Evolutionary conservation across 2,113 vertebrate genomes (phyloP).

Genomic region (Chitala chitala): DNA sequence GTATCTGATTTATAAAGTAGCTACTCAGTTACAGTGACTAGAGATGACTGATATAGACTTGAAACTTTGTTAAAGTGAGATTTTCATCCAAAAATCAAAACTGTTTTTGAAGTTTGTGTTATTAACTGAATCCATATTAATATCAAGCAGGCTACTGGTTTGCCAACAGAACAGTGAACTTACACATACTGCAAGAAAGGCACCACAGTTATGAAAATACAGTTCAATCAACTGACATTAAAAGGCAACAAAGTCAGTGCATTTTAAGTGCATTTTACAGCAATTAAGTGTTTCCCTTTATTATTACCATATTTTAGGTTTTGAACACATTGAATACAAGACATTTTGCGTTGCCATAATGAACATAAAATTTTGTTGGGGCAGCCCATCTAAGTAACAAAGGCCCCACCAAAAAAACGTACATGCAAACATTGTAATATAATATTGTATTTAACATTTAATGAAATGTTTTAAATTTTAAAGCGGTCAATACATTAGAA

Average conservation of each 20-base stretch:
- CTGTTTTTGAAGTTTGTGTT: background rate
- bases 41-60: background rate
- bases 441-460: background rate
- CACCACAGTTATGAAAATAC: background rate
- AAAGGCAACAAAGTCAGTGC: background rate
- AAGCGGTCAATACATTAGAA: too few species aligned
- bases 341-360: background rate
- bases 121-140: constrained; percentile 8
- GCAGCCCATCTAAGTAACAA: background rate
- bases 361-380: constrained; percentile 8
- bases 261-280: background rate
- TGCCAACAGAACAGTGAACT: background rate
- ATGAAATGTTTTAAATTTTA: too few species aligned
- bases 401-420: background rate
- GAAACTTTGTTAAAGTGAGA: background rate
- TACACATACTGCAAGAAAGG: background rate
- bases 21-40: background rate
- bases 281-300: background rate
- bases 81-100: background rate
- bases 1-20: background rate
- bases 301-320: background rate
- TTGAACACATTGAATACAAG: too few species aligned
- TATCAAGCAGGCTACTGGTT: background rate
- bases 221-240: constrained; percentile 2
- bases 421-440: background rate